Evolutionary conservation across 2,113 vertebrate genomes (phyloP), one percentile per base, ranked within the genome.

Genomic region (Mastomys coucha): DNA sequence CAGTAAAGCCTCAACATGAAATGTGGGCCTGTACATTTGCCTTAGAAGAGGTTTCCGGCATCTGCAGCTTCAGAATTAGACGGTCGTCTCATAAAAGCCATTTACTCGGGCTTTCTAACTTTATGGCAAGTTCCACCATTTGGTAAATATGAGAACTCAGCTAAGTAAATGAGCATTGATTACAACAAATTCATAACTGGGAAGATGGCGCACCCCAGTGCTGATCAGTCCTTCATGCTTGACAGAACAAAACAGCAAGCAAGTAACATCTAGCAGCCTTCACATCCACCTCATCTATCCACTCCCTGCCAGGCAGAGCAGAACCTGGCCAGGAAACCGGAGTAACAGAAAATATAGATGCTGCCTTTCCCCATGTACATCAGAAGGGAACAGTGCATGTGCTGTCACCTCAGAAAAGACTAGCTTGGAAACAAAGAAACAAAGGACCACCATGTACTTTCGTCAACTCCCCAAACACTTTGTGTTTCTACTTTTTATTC

Each of bases 361-460:
- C 0, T 7, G 5, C 4, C 13, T 49, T 53, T 76, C 36, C 26
- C 36, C 24, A 45, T 89, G 19, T 26, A 56, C 0, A 3, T 24
- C 60, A 31, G 65, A 70, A 73, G 19, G 19, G 33, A 75, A 58
- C 88, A 9, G 20, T 36, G 26, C 60, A 28, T 53, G 31, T 45
- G 73, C 60, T 39, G 75, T 31, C 0, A 7, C 3, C 70, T 69
- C 19, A 12, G n/a, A 53, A 51, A 95, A 63, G 5, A 1, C 36
- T 80, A 69, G 72, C 95, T 91, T 33, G 63, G 36, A 19, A 77
- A 53, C 69, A 73, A 26, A 84, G 14, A 8, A 82, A 95, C 56
- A 1, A 7, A 51, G 13, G 22, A 2, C 51, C 51, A 7, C 36
- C 36, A 4, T 72, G 4, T 67, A 65, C 17, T 76, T 72, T 42